Base-by-base conservation (phyloP, 2,888 invertebrate species). In the Drosophila cognata region DNA sequence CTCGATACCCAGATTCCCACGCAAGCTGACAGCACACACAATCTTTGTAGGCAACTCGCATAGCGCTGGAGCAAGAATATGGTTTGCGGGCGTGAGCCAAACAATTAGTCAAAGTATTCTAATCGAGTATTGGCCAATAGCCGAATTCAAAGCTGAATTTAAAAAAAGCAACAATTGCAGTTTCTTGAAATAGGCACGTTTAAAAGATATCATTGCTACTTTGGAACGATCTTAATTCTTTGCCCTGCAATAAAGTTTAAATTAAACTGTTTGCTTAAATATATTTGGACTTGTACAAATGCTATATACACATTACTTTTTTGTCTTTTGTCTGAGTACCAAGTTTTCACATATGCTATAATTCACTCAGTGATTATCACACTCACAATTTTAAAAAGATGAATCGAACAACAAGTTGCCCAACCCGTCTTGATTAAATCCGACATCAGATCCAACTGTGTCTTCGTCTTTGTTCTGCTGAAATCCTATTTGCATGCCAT, bases 401-500 rank as follows among this genome's bases (percentile, higher is more conserved):
- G 21, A 21, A 21, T 43, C 11, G 21, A 6, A 21, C 43, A 46
- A 25, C 4, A 16, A 16, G 16, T 16, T 25, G 7, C 7, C 13
- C 21, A 18, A 18, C 16, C 28, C 28, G 2, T 28, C 18, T 31
- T 31, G 21, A 4, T 13, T 53, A 29, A 2, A 53, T 36, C n/a
- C 18, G 36, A 51, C 13, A 29, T 21, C 21, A 16, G 46, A 16
- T n/a, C 29, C 11, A 18, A n/a, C 36, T 28, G 16, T 4, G 25
- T 18, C 31, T 55, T 38, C 55, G 36, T 38, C 55, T 18, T 28
- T 55, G 6, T 1, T 4, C 6, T 25, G n/a, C 0, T 21, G 2
- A 0, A 18, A 2, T 10, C 0, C 38, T 58, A 68, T 8, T 84
- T 70, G 67, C 93, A 92, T 25, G 92, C 92, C 90, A 93, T 86